Evolutionary conservation across 2,888 invertebrate genomes (phyloP), one percentile per base, ranked within the genome.

Genomic region (Colletes collaris): DNA sequence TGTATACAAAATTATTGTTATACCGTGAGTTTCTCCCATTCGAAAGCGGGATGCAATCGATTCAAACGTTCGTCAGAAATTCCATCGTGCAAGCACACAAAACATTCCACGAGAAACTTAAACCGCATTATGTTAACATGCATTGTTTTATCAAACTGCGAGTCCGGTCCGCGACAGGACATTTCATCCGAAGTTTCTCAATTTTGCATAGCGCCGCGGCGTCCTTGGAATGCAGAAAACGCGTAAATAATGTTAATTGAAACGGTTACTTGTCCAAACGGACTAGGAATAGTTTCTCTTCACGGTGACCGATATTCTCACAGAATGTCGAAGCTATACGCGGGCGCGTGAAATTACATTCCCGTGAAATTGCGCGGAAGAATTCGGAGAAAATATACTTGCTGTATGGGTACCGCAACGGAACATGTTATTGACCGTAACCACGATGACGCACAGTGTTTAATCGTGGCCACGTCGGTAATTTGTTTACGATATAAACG

Each of bases 381-480:
- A 83, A 79, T 79, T 86, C 72, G 63, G 69, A 75, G 81, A 71
- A 85, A 86, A 83, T 83, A 73, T 83, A 80, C 77, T 80, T 77
- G 83, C 27, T 49, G 79, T 52, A 60, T 63, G 69, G 71, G 46
- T 64, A 65, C 71, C 35, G 55, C 68, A 46, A 37, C 60, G 49
- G 56, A 84, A 71, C 71, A 69, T 59, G 71, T 81, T 86, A 83
- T 83, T 70, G 75, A 71, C 75, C 70, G 74, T 81, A 83, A 81
- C 63, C 72, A 35, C 73, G 73, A 67, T 78, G 74, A 74, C 68
- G 67, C 68, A 52, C 75, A 72, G 71, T 82, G 76, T 85, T 84
- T 85, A 84, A 85, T 85, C 86, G 77, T 59, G 74, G 74, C 37
- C 71, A 68, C 73, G 76, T 66, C 73, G 58, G 70, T 76, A 81